Conservation (phyloP, 2,888 invertebrate genomes). For the Dromius quadrimaculatus region DNA sequence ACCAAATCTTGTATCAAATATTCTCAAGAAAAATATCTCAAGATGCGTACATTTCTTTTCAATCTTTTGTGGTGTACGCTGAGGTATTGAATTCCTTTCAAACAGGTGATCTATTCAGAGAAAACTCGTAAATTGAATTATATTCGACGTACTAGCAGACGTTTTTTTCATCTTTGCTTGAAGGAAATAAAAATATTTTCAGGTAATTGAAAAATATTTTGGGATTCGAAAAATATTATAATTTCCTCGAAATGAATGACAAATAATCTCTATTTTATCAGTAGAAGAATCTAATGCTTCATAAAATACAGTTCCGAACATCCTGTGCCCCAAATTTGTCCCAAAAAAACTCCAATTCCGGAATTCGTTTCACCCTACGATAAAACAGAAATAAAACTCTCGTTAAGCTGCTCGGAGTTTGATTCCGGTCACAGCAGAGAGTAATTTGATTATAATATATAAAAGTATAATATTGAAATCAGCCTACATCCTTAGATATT, state of each 20-base stretch:
- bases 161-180: conserved; percentile 21
- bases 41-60: conserved; percentile 35
- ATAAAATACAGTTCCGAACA: conserved; percentile 31
- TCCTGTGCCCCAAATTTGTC: conserved; percentile 1
- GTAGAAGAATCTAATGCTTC: too few relatives aligned
- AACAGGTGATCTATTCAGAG: conserved; percentile 45
- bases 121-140: conserved; percentile 47
- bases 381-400: conserved; percentile 38
- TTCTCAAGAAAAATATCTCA: conserved; percentile 34
- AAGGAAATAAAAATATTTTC: conserved; percentile 26
- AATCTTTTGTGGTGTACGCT: conserved; percentile 24
- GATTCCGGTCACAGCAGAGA: conserved; percentile 16
- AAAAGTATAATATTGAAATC: conserved; percentile 26
- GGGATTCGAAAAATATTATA: conserved; percentile 15
- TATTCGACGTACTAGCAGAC: conserved; percentile 31
- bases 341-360: too few relatives aligned
- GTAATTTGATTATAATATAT: conserved; percentile 38
- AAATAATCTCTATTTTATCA: too few relatives aligned
- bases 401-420: conserved; percentile 16
- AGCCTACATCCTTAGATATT: conserved; percentile 27
- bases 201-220: conserved; percentile 1
- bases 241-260: too few relatives aligned
- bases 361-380: conserved; percentile 8
- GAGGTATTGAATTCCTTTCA: conserved; percentile 40
- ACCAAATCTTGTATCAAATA: background rate